Evolutionary conservation across 2,888 invertebrate genomes (phyloP).

Genomic region (Seira ritae): DNA sequence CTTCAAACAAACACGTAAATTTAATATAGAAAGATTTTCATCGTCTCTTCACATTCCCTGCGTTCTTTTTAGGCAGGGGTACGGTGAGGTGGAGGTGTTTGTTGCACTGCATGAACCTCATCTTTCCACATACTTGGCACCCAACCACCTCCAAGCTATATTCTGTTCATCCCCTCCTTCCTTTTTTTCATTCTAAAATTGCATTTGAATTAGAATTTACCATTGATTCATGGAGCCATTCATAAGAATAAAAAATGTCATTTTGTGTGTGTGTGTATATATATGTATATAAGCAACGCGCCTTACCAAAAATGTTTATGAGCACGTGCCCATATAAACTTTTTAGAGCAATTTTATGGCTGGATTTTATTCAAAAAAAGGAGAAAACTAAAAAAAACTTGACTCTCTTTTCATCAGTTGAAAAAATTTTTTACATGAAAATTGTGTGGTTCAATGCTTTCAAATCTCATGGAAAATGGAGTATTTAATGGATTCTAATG

Average conservation of each 20-base stretch:
- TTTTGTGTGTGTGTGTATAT: slow-evolving; percentile 27
- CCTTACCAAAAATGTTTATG: slow-evolving; percentile 13
- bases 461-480: slow-evolving; percentile 49
- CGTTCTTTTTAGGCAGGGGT: neutral
- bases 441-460: slow-evolving; percentile 59
- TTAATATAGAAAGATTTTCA: slow-evolving; percentile 14
- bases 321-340: slow-evolving; percentile 24
- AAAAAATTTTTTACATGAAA: slow-evolving; percentile 59
- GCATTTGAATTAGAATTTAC: slow-evolving; percentile 60
- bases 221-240: slow-evolving; percentile 60
- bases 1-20: slow-evolving; percentile 19
- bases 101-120: slow-evolving; percentile 12
- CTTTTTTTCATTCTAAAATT: slow-evolving; percentile 54
- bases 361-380: slow-evolving; percentile 20
- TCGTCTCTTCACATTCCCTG: neutral
- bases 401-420: slow-evolving; percentile 30
- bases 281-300: neutral
- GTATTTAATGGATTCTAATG: slow-evolving; percentile 64
- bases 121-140: slow-evolving; percentile 1
- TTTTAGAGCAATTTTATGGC: slow-evolving; percentile 17
- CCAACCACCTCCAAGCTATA: neutral
- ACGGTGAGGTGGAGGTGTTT: slow-evolving; percentile 5
- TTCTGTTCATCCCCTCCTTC: slow-evolving; percentile 41
- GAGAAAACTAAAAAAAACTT: slow-evolving; percentile 50
- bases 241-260: slow-evolving; percentile 58